phyloP scores from a whole-genome alignment of 2,113 vertebrate species.

The Oceanites oceanicus region DNA sequence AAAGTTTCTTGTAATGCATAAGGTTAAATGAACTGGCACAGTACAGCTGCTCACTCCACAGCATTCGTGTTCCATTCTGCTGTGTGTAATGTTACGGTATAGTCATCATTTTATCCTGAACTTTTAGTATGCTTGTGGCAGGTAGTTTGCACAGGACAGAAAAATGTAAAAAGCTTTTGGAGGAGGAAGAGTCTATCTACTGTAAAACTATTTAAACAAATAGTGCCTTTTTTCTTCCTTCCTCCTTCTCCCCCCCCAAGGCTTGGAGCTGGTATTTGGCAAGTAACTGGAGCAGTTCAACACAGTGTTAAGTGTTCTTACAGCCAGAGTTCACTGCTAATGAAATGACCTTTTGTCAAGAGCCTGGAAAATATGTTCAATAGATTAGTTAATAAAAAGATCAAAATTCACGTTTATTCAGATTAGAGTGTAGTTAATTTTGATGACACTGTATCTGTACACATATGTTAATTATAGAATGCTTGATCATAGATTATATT shows the following conservation, averaged over 20 bases:
- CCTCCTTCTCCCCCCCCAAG: fast-evolving
- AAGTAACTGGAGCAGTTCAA: neutral
- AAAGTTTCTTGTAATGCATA: neutral
- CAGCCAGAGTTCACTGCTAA: neutral
- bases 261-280: neutral
- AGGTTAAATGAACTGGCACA: neutral
- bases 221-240: neutral
- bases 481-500: neutral
- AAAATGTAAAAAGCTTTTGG: neutral
- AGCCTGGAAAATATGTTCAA: neutral
- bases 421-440: neutral
- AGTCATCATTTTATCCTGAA: fast-evolving
- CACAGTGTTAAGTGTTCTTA: neutral
- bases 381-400: neutral
- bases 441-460: neutral
- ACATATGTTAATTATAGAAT: constrained; percentile 6
- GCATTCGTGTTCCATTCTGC: fast-evolving
- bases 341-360: neutral
- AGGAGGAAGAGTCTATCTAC: neutral
- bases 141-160: neutral
- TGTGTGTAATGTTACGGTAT: fast-evolving
- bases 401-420: neutral
- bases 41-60: fast-evolving
- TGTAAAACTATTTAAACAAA: neutral
- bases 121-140: fast-evolving